These are phyloP conservation scores for Sus cebifrons DNA, from an alignment of 2,797 vertebrate genomes.

Conservation along the genomic window DNA sequence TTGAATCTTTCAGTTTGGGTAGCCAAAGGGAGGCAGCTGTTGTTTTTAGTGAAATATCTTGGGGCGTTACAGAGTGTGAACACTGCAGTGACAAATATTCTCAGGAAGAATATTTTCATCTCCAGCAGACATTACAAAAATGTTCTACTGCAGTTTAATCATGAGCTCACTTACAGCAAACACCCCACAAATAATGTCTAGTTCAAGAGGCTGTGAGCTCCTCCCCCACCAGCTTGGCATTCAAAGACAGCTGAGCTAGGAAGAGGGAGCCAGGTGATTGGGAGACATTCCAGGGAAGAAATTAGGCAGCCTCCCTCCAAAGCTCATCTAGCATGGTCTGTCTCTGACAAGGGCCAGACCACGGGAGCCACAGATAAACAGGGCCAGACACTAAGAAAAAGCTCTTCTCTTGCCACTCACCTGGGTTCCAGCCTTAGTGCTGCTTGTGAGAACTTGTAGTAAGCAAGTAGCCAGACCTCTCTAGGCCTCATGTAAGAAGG, in stretches of 20 bases:
- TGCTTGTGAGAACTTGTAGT: background rate
- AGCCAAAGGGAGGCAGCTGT: slow-evolving; percentile 42
- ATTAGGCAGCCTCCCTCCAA: background rate
- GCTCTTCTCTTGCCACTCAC: background rate
- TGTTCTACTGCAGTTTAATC: slow-evolving; percentile 48
- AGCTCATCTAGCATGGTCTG: background rate
- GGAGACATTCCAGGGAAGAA: background rate
- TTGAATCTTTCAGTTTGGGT: background rate
- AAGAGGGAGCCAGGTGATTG: background rate
- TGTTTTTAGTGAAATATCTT: slow-evolving; percentile 71
- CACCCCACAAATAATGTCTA: slow-evolving; percentile 44
- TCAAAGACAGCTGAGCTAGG: background rate
- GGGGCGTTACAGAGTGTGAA: background rate
- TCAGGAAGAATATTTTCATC: slow-evolving; percentile 66
- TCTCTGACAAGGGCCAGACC: background rate
- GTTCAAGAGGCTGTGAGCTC: background rate
- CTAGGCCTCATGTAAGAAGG: background rate
- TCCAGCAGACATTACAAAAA: slow-evolving; percentile 55
- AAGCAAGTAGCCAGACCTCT: background rate
- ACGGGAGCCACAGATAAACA: background rate
- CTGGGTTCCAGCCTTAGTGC: background rate
- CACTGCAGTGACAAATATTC: background rate
- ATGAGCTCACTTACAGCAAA: background rate
- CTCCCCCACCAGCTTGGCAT: background rate
- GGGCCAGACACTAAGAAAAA: background rate